Conservation (phyloP, 2,797 vertebrate genomes). For the Menidia menidia region DNA sequence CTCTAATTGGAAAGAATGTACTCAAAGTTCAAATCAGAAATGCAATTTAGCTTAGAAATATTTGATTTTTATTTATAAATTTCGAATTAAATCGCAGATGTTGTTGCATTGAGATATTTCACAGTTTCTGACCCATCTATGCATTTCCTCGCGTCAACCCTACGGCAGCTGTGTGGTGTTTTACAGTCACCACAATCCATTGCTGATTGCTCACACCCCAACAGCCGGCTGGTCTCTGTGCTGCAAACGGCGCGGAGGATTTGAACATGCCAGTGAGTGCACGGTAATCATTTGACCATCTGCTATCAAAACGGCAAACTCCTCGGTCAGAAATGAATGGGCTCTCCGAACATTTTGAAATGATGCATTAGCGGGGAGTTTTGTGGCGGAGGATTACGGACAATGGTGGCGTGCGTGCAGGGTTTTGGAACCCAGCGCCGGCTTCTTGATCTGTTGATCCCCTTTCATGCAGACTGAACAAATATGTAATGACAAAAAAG, state of each 20-base stretch:
- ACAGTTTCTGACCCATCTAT: not conserved
- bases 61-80: too few species aligned
- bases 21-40: too few species aligned
- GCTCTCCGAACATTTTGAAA: slow-evolving; percentile 1
- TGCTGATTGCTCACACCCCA: slow-evolving; percentile 40
- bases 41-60: not conserved
- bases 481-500: not conserved
- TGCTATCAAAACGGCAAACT: not conserved
- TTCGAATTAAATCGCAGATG: too few species aligned
- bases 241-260: slow-evolving; percentile 42
- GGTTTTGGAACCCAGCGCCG: not conserved
- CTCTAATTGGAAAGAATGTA: too few species aligned
- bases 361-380: not conserved
- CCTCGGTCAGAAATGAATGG: not conserved
- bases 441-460: not conserved
- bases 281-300: slow-evolving; percentile 16
- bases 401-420: not conserved
- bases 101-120: not conserved
- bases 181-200: slow-evolving; percentile 30
- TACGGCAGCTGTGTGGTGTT: slow-evolving; percentile 57
- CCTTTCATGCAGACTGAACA: not conserved
- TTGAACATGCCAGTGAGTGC: slow-evolving; percentile 21
- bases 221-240: slow-evolving; percentile 57
- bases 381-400: not conserved
- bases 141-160: slow-evolving; percentile 7